phyloP scores from a whole-genome alignment of 2,113 vertebrate species.

The Cyphomyrus plagiostoma region DNA sequence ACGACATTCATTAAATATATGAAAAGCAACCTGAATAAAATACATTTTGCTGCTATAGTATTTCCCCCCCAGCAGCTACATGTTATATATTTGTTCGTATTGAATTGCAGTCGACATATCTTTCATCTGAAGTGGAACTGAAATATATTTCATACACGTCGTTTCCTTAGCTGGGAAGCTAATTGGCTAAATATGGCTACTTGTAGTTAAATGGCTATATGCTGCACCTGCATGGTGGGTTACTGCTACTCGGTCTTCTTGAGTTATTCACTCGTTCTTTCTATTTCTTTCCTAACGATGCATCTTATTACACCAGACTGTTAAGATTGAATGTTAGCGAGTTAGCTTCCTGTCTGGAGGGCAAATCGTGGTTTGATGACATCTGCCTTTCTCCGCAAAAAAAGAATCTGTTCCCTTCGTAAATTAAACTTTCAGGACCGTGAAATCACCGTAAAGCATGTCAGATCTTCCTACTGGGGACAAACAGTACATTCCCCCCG shows the following conservation, averaged over 20 bases:
- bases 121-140: conserved; percentile 8
- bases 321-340: not conserved
- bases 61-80: not conserved
- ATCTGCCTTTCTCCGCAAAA: not conserved
- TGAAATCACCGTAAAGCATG: not conserved
- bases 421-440: not conserved
- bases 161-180: not conserved
- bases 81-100: not conserved
- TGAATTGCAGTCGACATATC: not conserved
- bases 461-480: not conserved
- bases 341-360: not conserved
- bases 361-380: not conserved
- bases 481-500: not conserved
- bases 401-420: not conserved
- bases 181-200: conserved; percentile 2
- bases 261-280: not conserved
- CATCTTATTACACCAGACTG: not conserved
- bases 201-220: not conserved
- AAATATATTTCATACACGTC: not conserved
- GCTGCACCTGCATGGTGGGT: not conserved
- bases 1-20: not conserved
- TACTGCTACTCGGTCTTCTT: not conserved
- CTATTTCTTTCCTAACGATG: not conserved
- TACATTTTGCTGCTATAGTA: not conserved
- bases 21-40: not conserved